Evolutionary conservation across 1,140 invertebrate genomes (phyloP), one percentile per base, ranked within the genome.

Genomic region (Copidosoma floridanum): DNA sequence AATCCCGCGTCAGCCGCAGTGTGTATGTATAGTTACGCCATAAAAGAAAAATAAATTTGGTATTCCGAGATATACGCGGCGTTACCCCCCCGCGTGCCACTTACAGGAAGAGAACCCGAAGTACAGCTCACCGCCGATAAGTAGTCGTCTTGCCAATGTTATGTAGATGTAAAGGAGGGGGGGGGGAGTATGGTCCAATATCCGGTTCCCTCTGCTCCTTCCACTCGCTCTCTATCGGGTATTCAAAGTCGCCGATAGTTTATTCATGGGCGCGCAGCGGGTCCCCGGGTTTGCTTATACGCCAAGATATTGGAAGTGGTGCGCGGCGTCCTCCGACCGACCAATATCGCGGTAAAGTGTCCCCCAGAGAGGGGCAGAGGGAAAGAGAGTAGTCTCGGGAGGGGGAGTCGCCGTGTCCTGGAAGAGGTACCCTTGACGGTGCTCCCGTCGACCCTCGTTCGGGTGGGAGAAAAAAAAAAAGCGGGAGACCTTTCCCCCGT

Each of bases 211-310:
- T 16, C 20, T 51, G 1, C 20, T 16, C 11, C 48, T 18, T 1
- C 7, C 51, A 11, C 35, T 23, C 44, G 18, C n/a, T 26, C 37
- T 21, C 47, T 50, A 69, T 78, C 69, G 73, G 74, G 79, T 81
- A 80, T 81, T 80, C 78, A 81, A 81, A 80, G 77, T 80, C 75
- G 71, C 65, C 65, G 72, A 80, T 80, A 81, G 78, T 81, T 81
- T 81, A 81, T 81, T 81, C 79, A 80, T 81, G 76, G 77, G 70
- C 73, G 72, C 76, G 74, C 68, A 73, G 75, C 64, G 77, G 75
- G 72, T 75, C 74, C 41, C 29, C 53, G 24, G 41, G 20, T 35
- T 24, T 46, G 2, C 21, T 24, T 57, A 57, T 53, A 54, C n/a
- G 69, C 70, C 78, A 77, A 78, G 78, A 81, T 81, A 81, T 81